Evolutionary conservation across 2,888 invertebrate species (phyloP).

Genomic region (Dynastes tityus): DNA sequence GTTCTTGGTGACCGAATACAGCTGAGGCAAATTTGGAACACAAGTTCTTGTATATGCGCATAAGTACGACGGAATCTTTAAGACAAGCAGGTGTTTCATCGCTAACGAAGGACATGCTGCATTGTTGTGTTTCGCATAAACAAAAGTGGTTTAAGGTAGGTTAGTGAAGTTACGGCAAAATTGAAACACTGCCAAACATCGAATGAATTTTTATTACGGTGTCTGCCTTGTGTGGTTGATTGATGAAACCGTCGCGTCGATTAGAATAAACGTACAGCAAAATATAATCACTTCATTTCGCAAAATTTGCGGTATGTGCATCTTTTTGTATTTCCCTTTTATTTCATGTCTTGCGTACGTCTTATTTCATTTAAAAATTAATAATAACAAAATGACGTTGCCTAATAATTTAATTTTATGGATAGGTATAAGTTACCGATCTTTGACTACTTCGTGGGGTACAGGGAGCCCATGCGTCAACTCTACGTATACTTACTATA

Average conservation of each 20-base stretch:
- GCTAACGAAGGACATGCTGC: constrained; percentile 33
- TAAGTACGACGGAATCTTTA: constrained; percentile 15
- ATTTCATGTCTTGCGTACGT: too few species aligned
- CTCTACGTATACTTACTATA: too few species aligned
- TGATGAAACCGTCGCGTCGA: background rate
- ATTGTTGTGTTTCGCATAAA: constrained; percentile 5
- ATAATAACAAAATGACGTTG: too few species aligned
- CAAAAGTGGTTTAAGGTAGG: constrained; percentile 28
- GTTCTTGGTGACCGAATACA: background rate
- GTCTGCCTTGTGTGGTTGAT: background rate
- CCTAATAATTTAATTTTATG: too few species aligned
- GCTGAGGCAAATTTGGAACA: constrained; percentile 1
- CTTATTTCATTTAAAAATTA: too few species aligned
- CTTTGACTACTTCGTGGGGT: too few species aligned
- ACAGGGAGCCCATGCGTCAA: too few species aligned
- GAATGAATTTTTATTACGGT: constrained; percentile 1
- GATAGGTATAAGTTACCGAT: too few species aligned
- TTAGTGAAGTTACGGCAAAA: constrained; percentile 4
- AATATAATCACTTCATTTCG: too few species aligned
- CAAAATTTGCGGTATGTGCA: too few species aligned
- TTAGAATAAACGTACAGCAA: too few species aligned
- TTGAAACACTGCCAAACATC: background rate
- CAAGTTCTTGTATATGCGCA: background rate
- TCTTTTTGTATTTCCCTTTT: too few species aligned
- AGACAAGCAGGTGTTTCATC: constrained; percentile 24